A percentile compares a stretch with the other conserved stretches of the same genome.
Conservation (phyloP, 2,113 vertebrate genomes). For the Phoenicopterus ruber region DNA sequence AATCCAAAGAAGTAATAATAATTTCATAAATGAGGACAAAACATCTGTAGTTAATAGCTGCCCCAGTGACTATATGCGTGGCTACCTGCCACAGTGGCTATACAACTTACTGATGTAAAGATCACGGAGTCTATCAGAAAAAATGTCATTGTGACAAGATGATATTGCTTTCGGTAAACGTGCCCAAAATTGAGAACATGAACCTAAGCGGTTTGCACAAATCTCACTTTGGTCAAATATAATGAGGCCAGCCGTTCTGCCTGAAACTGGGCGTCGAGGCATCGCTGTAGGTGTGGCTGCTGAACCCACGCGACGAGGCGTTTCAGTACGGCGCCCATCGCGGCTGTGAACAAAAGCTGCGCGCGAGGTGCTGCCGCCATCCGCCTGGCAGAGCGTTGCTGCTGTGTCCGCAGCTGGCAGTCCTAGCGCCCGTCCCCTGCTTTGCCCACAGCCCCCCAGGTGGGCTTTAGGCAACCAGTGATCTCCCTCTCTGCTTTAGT, state of each 20-base stretch:
- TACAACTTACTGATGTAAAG: not conserved
- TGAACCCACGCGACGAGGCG: rapidly evolving
- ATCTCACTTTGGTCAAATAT: not conserved
- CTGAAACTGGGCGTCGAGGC: not conserved
- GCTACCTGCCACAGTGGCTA: not conserved
- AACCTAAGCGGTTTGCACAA: not conserved
- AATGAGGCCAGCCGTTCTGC: not conserved
- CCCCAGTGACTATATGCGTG: not conserved
- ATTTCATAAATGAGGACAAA: not conserved
- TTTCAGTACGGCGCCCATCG: not conserved
- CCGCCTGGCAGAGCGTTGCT: not conserved
- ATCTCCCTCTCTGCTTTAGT: not conserved
- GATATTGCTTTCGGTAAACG: not conserved
- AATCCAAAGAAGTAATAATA: not conserved
- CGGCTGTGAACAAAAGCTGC: not conserved
- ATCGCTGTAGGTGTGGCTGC: not conserved
- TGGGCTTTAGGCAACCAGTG: not conserved
- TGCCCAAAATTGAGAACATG: not conserved
- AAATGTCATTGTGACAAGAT: not conserved
- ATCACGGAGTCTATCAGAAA: not conserved
- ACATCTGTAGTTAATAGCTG: not conserved
- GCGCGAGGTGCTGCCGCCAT: rapidly evolving
- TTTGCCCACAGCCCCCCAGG: not conserved
- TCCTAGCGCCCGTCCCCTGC: not conserved
- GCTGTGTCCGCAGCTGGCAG: not conserved